Conservation (phyloP, 2,888 invertebrate genomes). For the Xylota sylvarum region DNA sequence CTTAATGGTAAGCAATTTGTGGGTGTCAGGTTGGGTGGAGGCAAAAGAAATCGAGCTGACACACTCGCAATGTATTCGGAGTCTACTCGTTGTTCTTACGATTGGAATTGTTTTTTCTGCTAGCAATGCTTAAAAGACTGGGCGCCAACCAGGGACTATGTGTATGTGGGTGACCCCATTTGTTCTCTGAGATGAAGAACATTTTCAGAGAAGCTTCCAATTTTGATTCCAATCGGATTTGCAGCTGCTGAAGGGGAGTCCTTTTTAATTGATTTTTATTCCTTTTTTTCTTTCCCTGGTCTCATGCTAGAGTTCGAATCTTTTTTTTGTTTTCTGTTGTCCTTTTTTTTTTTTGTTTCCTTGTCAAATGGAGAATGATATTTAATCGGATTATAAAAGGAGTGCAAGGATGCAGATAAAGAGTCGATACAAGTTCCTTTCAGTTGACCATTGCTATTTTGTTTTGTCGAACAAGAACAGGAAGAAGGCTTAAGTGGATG, state of each 20-base stretch:
- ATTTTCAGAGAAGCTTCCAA: constrained; percentile 35
- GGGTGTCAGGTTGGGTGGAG: constrained; percentile 32
- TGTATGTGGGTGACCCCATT: constrained; percentile 9
- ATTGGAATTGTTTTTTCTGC: constrained; percentile 47
- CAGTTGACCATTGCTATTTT: constrained; percentile 21
- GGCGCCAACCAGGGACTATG: background rate
- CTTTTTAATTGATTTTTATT: constrained; percentile 67
- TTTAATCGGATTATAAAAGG: constrained; percentile 41
- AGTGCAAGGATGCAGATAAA: constrained; percentile 39
- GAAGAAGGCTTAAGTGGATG: background rate
- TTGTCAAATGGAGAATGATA: constrained; percentile 26
- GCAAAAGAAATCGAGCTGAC: constrained; percentile 58
- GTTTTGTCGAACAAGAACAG: background rate
- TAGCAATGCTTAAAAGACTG: constrained; percentile 25
- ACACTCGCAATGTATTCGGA: constrained; percentile 30
- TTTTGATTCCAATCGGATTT: constrained; percentile 66
- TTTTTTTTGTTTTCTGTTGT: background rate
- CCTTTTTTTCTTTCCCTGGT: background rate
- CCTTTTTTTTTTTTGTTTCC: background rate
- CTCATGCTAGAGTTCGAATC: background rate
- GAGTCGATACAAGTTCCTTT: constrained; percentile 27
- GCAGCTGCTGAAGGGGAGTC: constrained; percentile 15
- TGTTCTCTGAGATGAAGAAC: constrained; percentile 42
- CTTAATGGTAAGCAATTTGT: constrained; percentile 74
- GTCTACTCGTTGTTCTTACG: constrained; percentile 8